phyloP scores from a whole-genome alignment of 1,140 invertebrate genomes.

The Agrypnia vestita region DNA sequence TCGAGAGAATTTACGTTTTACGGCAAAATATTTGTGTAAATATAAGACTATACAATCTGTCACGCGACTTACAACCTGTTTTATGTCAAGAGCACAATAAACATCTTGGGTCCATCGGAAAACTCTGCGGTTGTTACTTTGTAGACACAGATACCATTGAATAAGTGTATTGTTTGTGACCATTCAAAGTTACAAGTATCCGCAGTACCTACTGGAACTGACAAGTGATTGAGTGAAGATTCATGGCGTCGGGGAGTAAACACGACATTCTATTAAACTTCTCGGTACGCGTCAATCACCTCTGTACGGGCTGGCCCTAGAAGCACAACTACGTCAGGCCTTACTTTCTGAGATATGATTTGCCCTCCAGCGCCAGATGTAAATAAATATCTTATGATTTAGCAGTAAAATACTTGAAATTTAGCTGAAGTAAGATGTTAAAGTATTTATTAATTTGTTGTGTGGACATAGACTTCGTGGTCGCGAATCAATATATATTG shows the following conservation, averaged over 20 bases:
- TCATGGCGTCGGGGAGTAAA: background rate
- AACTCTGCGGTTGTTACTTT: background rate
- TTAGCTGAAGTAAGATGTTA: too few relatives aligned
- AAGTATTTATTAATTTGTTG: too few relatives aligned
- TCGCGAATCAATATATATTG: too few relatives aligned
- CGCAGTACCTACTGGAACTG: background rate
- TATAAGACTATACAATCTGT: conserved; percentile 44
- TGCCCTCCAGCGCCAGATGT: too few relatives aligned
- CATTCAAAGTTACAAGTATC: background rate
- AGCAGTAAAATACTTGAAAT: too few relatives aligned
- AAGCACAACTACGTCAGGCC: too few relatives aligned
- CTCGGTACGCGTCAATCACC: too few relatives aligned
- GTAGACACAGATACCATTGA: background rate
- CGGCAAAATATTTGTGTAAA: conserved; percentile 47
- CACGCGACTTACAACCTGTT: conserved; percentile 45
- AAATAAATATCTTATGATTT: too few relatives aligned
- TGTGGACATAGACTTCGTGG: too few relatives aligned
- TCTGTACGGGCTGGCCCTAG: too few relatives aligned
- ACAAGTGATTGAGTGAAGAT: conserved; percentile 27
- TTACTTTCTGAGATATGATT: too few relatives aligned
- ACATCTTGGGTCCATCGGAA: conserved; percentile 42
- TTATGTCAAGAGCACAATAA: conserved; percentile 57
- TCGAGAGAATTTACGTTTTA: conserved; percentile 30
- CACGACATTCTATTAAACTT: too few relatives aligned
- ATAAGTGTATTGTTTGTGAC: conserved; percentile 17